phyloP scores from a whole-genome alignment of 2,888 invertebrate species.

The Ochropleura leucogaster region DNA sequence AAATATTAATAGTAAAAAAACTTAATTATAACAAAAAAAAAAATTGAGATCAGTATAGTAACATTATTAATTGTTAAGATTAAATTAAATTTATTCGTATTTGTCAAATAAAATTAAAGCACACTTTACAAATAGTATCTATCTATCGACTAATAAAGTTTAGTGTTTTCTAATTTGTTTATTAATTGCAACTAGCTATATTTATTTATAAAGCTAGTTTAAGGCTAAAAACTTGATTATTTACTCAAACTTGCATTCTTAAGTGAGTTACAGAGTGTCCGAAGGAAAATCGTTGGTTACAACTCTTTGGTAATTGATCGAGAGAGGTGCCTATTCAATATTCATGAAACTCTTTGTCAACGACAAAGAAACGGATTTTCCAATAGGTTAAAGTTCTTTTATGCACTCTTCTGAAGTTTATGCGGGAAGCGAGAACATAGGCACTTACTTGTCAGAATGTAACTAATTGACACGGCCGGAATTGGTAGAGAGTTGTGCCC shows the following conservation, averaged over 20 bases:
- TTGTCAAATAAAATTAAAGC: too few relatives aligned
- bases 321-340: conserved; percentile 81
- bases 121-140: too few relatives aligned
- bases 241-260: background rate
- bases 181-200: background rate
- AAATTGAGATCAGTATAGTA: too few relatives aligned
- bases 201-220: background rate
- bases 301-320: conserved; percentile 78
- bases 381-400: conserved; percentile 48
- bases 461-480: too few relatives aligned
- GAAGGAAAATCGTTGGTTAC: conserved; percentile 21
- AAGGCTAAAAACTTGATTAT: background rate
- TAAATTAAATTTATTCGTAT: too few relatives aligned
- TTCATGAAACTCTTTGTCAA: conserved; percentile 80
- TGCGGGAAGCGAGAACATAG: background rate
- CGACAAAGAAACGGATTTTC: conserved; percentile 62
- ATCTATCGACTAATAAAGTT: too few relatives aligned
- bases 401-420: conserved; percentile 40
- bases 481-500: too few relatives aligned
- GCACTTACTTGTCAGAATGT: background rate
- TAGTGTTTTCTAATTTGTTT: too few relatives aligned
- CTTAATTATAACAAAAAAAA: too few relatives aligned
- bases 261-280: conserved; percentile 27
- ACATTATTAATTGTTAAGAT: too few relatives aligned
- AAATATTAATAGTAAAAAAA: too few relatives aligned